Base-by-base conservation (phyloP, 1,140 invertebrate genomes). In the Meloidogyne hapla region DNA sequence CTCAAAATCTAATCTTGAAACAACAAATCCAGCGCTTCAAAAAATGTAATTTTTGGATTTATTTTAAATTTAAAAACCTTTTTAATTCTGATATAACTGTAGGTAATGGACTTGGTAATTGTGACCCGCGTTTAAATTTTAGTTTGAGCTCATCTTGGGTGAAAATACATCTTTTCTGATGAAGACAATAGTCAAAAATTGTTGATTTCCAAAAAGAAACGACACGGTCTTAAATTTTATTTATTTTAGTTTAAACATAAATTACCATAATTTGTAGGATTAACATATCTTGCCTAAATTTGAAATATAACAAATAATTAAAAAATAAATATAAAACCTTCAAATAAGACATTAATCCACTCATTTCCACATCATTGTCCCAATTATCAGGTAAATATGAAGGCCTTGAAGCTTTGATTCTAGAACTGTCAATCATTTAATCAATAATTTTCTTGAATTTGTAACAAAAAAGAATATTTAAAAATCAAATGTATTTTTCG, bases 91-190 rank as follows among this genome's bases (percentile, higher is more conserved):
- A 67, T 6, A 85, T n/a, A 40, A 81, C 81, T 25, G 67, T 69
- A 28, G 66, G 23, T 18, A 85, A 68, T 2, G 82, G 80, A n/a
- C 75, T 74, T 10, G 84, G 84, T n/a, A 85, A 64, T 56, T 73
- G 78, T 42, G 84, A 66, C 13, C 86, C 86, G 3, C 83, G 80
- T 28, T 76, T 45, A 48, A 85, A 87, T 62, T 76, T 80, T 23
- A 63, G 9, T 64, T 85, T 85, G 38, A 85, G 69, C 45, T 82
- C 81, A 28, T 81, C 68, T 77, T 65, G 13, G 13, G 80, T 23
- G 75, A 86, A 28, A 64, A 83, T 8, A 78, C 85, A 77, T 38
- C 71, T 80, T 38, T 87, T 84, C 45, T 86, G 81, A n/a, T 77
- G 65, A 21, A 69, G 62, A 69, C 83, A 84, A 67, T 85, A 85